Conservation (phyloP, 92 coral and sea anemone genomes). For the Parazoanthus darwini region DNA sequence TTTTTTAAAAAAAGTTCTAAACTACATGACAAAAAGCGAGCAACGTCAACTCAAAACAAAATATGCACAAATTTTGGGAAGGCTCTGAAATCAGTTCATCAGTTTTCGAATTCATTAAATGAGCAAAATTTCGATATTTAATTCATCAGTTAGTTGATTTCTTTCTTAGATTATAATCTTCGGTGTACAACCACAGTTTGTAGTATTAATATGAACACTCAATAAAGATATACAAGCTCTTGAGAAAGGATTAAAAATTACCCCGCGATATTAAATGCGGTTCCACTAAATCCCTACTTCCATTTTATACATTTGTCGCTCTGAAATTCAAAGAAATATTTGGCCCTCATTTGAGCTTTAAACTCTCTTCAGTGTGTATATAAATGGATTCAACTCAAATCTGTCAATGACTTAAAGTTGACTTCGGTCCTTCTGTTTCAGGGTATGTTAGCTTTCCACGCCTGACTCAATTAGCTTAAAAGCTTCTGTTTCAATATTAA, state of each 20-base stretch:
- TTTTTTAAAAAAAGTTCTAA: too few relatives aligned
- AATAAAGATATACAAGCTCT: slow-evolving; percentile 35
- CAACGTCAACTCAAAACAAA: neutral
- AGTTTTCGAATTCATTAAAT: slow-evolving; percentile 1
- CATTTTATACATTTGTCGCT: neutral
- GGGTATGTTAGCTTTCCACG: neutral
- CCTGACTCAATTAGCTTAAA: slow-evolving; percentile 21
- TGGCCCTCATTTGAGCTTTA: neutral
- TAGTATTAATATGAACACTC: slow-evolving; percentile 38
- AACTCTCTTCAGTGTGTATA: neutral
- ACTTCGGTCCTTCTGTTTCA: neutral
- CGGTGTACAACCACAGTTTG: slow-evolving; percentile 29
- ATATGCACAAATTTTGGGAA: neutral
- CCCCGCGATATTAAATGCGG: slow-evolving; percentile 14
- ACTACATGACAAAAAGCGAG: neutral
- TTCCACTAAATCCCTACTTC: neutral
- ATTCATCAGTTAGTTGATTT: slow-evolving; percentile 15
- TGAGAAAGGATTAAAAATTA: slow-evolving; percentile 25
- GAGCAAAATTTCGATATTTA: neutral
- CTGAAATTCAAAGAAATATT: neutral
- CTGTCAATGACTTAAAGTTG: neutral
- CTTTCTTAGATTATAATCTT: slow-evolving; percentile 13
- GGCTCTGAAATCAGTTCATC: neutral
- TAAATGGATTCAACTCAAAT: neutral
- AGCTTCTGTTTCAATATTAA: neutral